phyloP scores from a whole-genome alignment of 2,888 invertebrate genomes.

The Noctuana brunneofusca region DNA sequence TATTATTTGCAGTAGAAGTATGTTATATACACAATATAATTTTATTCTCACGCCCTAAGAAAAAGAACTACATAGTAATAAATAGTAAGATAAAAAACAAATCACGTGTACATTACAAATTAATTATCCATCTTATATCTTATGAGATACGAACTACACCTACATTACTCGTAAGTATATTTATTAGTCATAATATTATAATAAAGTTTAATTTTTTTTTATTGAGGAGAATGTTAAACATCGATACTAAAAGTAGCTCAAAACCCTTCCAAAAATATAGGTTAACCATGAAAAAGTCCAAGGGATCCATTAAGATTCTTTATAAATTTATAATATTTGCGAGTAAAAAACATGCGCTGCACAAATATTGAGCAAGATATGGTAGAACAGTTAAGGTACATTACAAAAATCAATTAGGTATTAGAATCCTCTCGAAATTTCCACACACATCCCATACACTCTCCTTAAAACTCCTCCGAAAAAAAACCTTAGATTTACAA shows the following conservation, averaged over 20 bases:
- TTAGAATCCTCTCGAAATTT: neutral
- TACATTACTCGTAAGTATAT: conserved; percentile 15
- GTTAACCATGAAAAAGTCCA: conserved; percentile 14
- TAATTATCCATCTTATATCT: conserved; percentile 16
- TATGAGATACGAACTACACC: conserved; percentile 22
- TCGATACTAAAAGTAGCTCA: conserved; percentile 25
- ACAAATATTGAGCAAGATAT: conserved; percentile 13
- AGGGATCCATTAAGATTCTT: neutral
- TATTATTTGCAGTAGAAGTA: neutral
- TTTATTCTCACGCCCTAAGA: conserved; percentile 3
- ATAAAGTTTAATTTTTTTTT: conserved; percentile 12
- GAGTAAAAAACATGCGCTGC: neutral
- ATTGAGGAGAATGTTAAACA: conserved; percentile 26
- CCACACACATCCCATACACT: neutral
- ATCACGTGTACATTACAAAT: conserved; percentile 23
- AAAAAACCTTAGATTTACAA: neutral
- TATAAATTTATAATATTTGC: neutral
- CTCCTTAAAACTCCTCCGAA: neutral
- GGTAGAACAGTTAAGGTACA: neutral
- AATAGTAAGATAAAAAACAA: conserved; percentile 16
- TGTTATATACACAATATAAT: neutral
- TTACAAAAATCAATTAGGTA: conserved; percentile 6
- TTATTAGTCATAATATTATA: conserved; percentile 19
- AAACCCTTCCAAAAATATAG: conserved; percentile 32
- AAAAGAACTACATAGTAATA: conserved; percentile 5